Evolutionary conservation across 2,113 vertebrate genomes (phyloP), one percentile per base, ranked within the genome.

Genomic region (Ardeotis arabs): DNA sequence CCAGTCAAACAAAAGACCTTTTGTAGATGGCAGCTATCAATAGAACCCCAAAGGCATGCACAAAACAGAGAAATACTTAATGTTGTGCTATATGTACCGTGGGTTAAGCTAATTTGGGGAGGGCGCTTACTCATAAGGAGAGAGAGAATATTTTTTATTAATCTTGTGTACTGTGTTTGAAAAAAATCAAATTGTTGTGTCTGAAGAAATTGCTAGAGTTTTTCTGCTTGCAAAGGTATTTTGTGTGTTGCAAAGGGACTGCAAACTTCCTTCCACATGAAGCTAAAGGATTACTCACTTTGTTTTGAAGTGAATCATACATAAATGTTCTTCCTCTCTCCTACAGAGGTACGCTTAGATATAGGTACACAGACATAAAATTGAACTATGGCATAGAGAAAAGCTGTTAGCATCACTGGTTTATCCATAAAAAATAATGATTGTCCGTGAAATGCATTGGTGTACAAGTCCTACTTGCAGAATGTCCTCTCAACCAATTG

Each of bases 361-460:
- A 3, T 70, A 81, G 84, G 37, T 78, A 79, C 59, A 53, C 15
- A 87, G 50, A 56, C 23, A 79, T n/a, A 44, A 84, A 88, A 64
- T 18, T 78, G 84, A 92, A 50, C 33, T 81, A 28, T 24, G 47
- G 29, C 50, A 14, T 66, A 60, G 33, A 68, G 29, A 41, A 49
- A 37, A 80, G 45, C 79, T 92, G 68, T 67, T 95, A 59, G 8
- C 66, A 66, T 77, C 69, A 19, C 50, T 93, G 56, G 21, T 78
- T 91, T 80, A 81, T 87, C 67, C 49, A n/a, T 83, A 86, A 89
- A 75, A 94, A 92, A 78, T 58, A 80, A 52, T 68, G 67, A 72
- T 72, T 87, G 67, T 64, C 69, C 37, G 63, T 90, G 49, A 81
- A 80, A 52, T 59, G 49, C 20, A 7, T 63, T 87, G 68, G 27